Conservation (phyloP, 2,113 vertebrate genomes). For the Thalassoma bifasciatum region DNA sequence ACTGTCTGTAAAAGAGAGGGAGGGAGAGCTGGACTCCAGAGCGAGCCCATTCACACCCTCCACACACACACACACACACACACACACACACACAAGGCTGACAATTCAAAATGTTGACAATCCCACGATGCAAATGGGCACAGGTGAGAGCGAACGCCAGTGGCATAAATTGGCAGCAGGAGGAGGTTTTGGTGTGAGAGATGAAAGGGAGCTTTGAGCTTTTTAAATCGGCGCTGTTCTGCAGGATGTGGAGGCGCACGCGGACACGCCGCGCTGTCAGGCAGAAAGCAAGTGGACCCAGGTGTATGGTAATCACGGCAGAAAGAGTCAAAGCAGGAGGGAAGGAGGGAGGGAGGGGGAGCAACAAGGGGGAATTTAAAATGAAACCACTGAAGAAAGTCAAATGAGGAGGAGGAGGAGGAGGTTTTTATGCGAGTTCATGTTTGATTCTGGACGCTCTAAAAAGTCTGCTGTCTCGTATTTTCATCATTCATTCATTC, state of each 20-base stretch:
- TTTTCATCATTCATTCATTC: too few relatives aligned
- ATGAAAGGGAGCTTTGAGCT: constrained; percentile 61
- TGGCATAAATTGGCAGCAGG: constrained; percentile 49
- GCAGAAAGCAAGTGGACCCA: constrained; percentile 64
- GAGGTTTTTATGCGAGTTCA: too few relatives aligned
- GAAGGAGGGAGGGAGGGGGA: constrained; percentile 15
- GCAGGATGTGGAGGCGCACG: too few relatives aligned
- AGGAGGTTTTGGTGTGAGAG: constrained; percentile 33
- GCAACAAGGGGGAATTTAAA: constrained; percentile 44
- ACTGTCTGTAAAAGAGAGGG: constrained; percentile 28
- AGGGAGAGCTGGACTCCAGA: constrained; percentile 32
- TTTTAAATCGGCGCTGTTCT: constrained; percentile 62
- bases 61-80: not conserved
- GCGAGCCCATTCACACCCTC: constrained; percentile 34
- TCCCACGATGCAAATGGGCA: constrained; percentile 50
- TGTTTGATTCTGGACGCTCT: too few relatives aligned
- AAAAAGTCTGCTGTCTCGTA: too few relatives aligned
- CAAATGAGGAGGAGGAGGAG: constrained; percentile 14
- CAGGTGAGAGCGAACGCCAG: constrained; percentile 57
- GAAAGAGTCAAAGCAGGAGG: constrained; percentile 27
- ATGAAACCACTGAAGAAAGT: constrained; percentile 48
- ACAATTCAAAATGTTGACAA: constrained; percentile 34
- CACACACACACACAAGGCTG: constrained; percentile 6
- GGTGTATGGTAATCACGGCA: constrained; percentile 68
- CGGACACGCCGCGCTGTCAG: constrained; percentile 52